These are phyloP conservation scores for Heteromurus nitidus DNA, from an alignment of 2,888 invertebrate species.

Conservation along the genomic window DNA sequence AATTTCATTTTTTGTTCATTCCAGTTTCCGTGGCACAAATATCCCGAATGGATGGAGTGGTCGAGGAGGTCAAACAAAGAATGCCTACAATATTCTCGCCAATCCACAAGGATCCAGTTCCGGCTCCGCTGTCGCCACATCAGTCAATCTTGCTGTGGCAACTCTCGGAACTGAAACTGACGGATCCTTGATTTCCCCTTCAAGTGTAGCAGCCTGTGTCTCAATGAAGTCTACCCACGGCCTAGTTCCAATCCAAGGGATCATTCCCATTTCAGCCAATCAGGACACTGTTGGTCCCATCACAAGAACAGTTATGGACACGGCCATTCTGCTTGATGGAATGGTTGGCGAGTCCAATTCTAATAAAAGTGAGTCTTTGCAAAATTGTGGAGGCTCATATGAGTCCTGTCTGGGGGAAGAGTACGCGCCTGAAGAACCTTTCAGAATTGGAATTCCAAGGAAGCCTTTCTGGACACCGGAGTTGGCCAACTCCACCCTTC, in stretches of 20 bases:
- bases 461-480: slow-evolving; percentile 36
- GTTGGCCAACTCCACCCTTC: neutral
- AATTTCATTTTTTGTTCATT: slow-evolving; percentile 1
- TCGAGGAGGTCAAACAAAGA: slow-evolving; percentile 46
- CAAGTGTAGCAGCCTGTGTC: slow-evolving; percentile 6
- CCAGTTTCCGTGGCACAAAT: slow-evolving; percentile 44
- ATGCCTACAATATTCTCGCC: slow-evolving; percentile 36
- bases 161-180: slow-evolving; percentile 60
- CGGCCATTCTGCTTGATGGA: slow-evolving; percentile 33
- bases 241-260: slow-evolving; percentile 32
- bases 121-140: slow-evolving; percentile 41
- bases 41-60: slow-evolving; percentile 63
- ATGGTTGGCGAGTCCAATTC: neutral
- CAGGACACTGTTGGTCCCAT: slow-evolving; percentile 64
- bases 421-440: neutral
- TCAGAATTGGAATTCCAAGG: slow-evolving; percentile 37
- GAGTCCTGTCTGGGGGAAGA: slow-evolving; percentile 5
- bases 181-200: slow-evolving; percentile 49
- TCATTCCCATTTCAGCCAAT: slow-evolving; percentile 42
- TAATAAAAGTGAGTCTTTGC: too few species aligned
- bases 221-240: slow-evolving; percentile 57
- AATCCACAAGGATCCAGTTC: slow-evolving; percentile 49
- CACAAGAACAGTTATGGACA: slow-evolving; percentile 46
- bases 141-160: slow-evolving; percentile 51
- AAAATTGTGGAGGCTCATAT: neutral